Percentiles rank a stretch among this genome's conserved stretches.
phyloP scores from a whole-genome alignment of 2,113 vertebrate species.

The Pipa parva region DNA sequence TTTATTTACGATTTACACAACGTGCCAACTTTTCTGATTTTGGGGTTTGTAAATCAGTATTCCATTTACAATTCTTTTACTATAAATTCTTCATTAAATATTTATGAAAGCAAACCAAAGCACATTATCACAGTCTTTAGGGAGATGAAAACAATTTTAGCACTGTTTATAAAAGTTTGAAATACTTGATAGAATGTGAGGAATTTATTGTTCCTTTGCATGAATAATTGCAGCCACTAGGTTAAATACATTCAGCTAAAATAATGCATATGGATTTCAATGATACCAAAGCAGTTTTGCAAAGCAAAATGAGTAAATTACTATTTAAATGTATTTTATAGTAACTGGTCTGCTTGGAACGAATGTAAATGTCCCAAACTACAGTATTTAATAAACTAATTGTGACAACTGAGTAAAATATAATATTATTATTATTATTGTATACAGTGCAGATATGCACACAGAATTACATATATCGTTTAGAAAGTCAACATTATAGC shows the following conservation, averaged over 20 bases:
- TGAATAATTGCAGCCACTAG: slow-evolving; percentile 47
- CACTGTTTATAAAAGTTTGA: slow-evolving; percentile 46
- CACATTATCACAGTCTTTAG: slow-evolving; percentile 37
- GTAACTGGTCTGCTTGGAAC: slow-evolving; percentile 4
- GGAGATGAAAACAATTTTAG: slow-evolving; percentile 50
- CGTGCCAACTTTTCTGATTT: too few species aligned
- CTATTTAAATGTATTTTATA: slow-evolving; percentile 7
- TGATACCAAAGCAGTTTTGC: slow-evolving; percentile 31
- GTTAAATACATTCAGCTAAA: slow-evolving; percentile 45
- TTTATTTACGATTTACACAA: too few species aligned
- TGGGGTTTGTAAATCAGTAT: slow-evolving; percentile 31
- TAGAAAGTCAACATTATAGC: too few species aligned
- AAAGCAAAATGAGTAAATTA: slow-evolving; percentile 23
- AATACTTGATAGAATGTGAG: slow-evolving; percentile 49
- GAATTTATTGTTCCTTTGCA: slow-evolving; percentile 44
- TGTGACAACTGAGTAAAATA: too few species aligned
- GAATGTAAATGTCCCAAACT: neutral
- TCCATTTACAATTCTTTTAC: slow-evolving; percentile 32
- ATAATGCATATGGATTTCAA: slow-evolving; percentile 42
- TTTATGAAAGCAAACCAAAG: slow-evolving; percentile 45
- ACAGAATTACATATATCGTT: too few species aligned
- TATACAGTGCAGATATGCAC: too few species aligned
- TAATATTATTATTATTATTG: too few species aligned
- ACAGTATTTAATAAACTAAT: too few species aligned
- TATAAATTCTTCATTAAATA: slow-evolving; percentile 49